Evolutionary conservation across 2,797 vertebrate species (phyloP).

Genomic region (Masticophis lateralis): DNA sequence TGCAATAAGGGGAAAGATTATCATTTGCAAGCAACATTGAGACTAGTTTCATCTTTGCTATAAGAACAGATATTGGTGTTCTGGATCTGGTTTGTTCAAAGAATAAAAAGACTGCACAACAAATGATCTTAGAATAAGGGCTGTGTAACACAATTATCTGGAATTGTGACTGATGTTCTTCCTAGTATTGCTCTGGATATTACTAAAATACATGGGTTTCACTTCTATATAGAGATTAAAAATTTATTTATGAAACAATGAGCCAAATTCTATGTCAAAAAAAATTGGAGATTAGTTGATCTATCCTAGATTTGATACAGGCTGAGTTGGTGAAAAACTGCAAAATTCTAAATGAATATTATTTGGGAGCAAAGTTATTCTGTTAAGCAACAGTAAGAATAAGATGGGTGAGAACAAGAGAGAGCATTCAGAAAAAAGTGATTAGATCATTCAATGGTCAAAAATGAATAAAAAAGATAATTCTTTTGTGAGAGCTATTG

Average conservation of each 20-base stretch:
- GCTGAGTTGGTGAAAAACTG: neutral
- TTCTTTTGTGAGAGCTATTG: neutral
- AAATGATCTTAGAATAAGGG: neutral
- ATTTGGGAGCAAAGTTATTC: neutral
- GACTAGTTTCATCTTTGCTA: neutral
- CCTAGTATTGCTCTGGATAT: neutral
- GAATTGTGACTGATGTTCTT: neutral
- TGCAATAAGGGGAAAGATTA: neutral
- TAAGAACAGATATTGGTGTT: neutral
- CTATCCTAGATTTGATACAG: neutral
- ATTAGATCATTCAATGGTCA: neutral
- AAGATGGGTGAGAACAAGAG: neutral
- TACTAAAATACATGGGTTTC: neutral
- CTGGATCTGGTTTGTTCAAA: neutral
- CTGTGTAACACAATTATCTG: neutral
- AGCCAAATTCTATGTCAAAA: neutral
- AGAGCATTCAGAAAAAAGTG: neutral
- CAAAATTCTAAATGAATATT: neutral
- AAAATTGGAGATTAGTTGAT: neutral
- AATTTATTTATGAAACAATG: neutral
- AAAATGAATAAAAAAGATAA: neutral
- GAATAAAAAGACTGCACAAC: neutral
- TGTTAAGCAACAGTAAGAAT: neutral
- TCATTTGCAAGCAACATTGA: neutral
- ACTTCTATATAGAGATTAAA: neutral